Percentiles rank a stretch among this genome's conserved stretches.
Conservation (phyloP, 2,113 vertebrate species). For the Synchiropus splendidus region DNA sequence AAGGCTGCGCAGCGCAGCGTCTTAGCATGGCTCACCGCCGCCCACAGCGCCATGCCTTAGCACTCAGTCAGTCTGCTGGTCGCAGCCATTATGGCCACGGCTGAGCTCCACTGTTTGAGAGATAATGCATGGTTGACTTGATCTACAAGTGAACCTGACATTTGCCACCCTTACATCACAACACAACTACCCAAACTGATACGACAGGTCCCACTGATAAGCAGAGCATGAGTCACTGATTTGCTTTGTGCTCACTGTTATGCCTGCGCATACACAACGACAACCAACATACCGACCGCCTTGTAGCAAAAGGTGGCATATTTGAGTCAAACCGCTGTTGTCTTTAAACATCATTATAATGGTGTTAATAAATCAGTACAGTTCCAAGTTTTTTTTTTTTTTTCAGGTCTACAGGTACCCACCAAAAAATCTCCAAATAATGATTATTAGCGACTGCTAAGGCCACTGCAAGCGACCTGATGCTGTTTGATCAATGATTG, state of each 20-base stretch:
- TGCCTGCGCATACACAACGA: too few species aligned
- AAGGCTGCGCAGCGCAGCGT: slow-evolving; percentile 10
- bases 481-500: too few species aligned
- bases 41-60: slow-evolving; percentile 30
- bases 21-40: slow-evolving; percentile 23
- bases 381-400: too few species aligned
- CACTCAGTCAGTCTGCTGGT: slow-evolving; percentile 42
- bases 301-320: too few species aligned
- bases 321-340: too few species aligned
- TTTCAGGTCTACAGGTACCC: too few species aligned
- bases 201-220: slow-evolving; percentile 56
- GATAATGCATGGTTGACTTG: slow-evolving; percentile 71
- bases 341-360: too few species aligned
- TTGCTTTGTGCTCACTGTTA: slow-evolving; percentile 39
- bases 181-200: slow-evolving; percentile 63
- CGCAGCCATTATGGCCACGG: slow-evolving; percentile 43
- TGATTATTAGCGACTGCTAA: too few species aligned
- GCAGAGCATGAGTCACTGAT: slow-evolving; percentile 52
- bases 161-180: slow-evolving; percentile 62
- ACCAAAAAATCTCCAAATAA: too few species aligned
- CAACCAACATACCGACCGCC: too few species aligned
- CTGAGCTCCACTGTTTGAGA: slow-evolving; percentile 49
- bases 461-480: too few species aligned
- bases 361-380: too few species aligned
- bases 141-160: slow-evolving; percentile 73